Evolutionary conservation across 2,113 vertebrate species (phyloP).

Genomic region (Regulus satrapa): DNA sequence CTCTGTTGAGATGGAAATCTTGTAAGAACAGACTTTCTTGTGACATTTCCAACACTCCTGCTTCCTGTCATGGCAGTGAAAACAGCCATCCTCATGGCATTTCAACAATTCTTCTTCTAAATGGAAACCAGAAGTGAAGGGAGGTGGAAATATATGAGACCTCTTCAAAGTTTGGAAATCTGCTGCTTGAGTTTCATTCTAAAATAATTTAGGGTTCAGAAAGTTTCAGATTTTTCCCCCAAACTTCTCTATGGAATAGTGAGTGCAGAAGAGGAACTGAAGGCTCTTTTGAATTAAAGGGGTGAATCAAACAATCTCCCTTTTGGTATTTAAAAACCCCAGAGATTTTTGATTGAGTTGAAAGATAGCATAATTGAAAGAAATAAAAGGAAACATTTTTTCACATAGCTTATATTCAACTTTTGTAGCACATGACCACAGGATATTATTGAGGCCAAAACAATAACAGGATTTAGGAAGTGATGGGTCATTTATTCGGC

Average conservation of each 20-base stretch:
- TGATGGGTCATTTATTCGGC: constrained; percentile 13
- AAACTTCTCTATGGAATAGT: neutral
- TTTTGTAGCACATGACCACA: neutral
- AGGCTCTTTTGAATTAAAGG: neutral
- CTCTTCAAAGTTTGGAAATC: neutral
- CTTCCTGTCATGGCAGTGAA: constrained; percentile 57
- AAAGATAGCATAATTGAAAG: neutral
- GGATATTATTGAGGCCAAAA: neutral
- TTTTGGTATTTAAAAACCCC: neutral
- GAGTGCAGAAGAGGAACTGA: neutral
- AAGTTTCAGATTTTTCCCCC: neutral
- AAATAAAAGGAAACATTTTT: neutral
- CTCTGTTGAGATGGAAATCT: neutral
- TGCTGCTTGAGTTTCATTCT: neutral
- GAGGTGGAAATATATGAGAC: neutral
- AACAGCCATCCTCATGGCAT: neutral
- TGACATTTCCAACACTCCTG: constrained; percentile 46
- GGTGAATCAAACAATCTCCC: neutral
- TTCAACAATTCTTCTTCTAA: constrained; percentile 46
- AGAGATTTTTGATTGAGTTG: neutral
- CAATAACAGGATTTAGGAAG: constrained; percentile 28
- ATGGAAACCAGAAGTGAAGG: constrained; percentile 29
- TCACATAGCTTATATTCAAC: neutral
- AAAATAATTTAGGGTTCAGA: neutral
- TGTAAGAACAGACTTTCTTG: neutral